Conservation (phyloP, 2,113 vertebrate species). For the Physeter macrocephalus region DNA sequence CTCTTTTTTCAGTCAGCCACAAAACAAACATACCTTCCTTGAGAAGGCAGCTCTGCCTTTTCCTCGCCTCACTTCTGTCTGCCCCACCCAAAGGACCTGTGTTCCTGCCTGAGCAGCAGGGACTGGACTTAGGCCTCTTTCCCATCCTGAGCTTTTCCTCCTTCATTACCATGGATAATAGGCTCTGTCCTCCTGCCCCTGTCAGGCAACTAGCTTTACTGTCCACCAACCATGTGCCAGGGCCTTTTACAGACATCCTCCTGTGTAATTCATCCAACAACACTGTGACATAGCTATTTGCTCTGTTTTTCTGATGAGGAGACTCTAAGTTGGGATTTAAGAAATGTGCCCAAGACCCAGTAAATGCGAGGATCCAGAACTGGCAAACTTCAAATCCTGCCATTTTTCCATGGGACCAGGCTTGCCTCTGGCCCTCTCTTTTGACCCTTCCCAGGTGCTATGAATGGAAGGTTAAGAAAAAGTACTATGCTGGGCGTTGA, state of each 20-base stretch:
- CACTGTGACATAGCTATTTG: background rate
- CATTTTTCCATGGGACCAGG: background rate
- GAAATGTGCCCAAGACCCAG: background rate
- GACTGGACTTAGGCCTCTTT: background rate
- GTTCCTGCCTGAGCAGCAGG: background rate
- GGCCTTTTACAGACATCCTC: background rate
- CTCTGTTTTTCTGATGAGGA: background rate
- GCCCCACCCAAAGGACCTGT: background rate
- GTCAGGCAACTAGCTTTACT: background rate
- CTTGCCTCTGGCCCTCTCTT: background rate
- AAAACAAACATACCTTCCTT: background rate
- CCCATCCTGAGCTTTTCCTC: background rate
- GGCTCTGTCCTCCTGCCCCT: background rate
- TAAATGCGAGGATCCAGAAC: background rate
- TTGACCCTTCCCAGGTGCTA: background rate
- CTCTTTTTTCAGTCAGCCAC: background rate
- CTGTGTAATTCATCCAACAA: background rate
- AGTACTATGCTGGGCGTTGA: fast-evolving
- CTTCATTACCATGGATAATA: background rate
- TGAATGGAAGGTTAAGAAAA: background rate
- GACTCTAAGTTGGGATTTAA: background rate
- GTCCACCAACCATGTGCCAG: too few species aligned
- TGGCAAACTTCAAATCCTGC: background rate
- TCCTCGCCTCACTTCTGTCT: background rate
- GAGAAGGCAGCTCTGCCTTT: background rate